A percentile compares a stretch with the other conserved stretches of the same genome.
Evolutionary conservation across 2,113 vertebrate species (phyloP).

Genomic region (Capra hircus): DNA sequence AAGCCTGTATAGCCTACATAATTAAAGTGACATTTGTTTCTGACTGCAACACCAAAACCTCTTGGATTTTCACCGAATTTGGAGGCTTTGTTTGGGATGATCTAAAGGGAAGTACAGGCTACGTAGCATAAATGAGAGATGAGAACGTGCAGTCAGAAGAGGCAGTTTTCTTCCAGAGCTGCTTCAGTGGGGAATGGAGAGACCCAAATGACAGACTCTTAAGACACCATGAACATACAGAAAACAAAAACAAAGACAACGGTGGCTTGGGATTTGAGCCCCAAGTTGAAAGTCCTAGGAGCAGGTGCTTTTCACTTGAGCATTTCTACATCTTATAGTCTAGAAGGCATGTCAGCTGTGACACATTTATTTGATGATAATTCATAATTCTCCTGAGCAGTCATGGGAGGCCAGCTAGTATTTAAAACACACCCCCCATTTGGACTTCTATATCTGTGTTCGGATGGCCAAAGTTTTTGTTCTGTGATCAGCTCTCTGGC

Average conservation of each 20-base stretch:
- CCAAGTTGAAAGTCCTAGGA: neutral
- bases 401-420: neutral
- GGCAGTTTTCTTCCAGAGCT: neutral
- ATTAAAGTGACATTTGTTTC: neutral
- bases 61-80: neutral
- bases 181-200: neutral
- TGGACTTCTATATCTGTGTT: neutral
- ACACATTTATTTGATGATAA: neutral
- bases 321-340: neutral
- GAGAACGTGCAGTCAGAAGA: neutral
- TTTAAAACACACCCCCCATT: neutral
- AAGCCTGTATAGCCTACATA: neutral
- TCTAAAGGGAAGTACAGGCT: neutral
- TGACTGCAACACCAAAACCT: neutral
- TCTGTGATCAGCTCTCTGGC: neutral
- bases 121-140: neutral
- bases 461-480: neutral
- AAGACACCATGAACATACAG: neutral
- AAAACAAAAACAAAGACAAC: neutral
- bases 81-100: neutral
- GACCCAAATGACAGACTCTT: neutral
- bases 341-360: neutral
- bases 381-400: neutral
- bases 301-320: neutral
- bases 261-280: neutral